Percentiles rank a stretch among this genome's conserved stretches.
Conservation (phyloP, 92 coral and sea anemone species). For the Palythoa grandiflora region DNA sequence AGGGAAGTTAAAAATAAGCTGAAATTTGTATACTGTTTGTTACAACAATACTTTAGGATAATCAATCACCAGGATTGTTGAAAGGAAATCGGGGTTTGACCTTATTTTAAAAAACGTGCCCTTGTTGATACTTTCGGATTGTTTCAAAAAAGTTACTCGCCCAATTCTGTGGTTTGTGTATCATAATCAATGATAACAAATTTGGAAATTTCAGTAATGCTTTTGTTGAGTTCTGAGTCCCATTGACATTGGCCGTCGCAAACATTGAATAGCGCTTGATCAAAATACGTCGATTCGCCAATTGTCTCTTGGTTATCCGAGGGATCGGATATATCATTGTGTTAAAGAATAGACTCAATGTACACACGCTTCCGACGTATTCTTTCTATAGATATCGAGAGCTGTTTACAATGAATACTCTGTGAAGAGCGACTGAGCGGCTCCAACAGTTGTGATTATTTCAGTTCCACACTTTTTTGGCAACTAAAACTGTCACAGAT, state of each 20-base stretch:
- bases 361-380: neutral
- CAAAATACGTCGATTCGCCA: neutral
- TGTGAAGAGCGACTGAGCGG: neutral
- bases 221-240: neutral
- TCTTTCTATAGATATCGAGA: neutral
- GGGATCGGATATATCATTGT: neutral
- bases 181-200: neutral
- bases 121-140: neutral
- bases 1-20: neutral
- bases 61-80: neutral
- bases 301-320: neutral
- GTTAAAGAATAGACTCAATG: neutral
- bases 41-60: neutral
- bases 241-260: neutral
- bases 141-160: neutral
- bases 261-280: neutral
- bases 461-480: neutral
- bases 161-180: neutral
- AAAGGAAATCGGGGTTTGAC: neutral
- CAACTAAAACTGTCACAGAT: neutral
- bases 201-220: neutral
- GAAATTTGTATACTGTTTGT: neutral
- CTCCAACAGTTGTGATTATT: neutral
- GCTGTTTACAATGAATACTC: neutral
- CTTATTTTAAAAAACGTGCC: neutral